Base-by-base conservation (phyloP, 2,797 vertebrate species). In the Sebastes reedi region DNA sequence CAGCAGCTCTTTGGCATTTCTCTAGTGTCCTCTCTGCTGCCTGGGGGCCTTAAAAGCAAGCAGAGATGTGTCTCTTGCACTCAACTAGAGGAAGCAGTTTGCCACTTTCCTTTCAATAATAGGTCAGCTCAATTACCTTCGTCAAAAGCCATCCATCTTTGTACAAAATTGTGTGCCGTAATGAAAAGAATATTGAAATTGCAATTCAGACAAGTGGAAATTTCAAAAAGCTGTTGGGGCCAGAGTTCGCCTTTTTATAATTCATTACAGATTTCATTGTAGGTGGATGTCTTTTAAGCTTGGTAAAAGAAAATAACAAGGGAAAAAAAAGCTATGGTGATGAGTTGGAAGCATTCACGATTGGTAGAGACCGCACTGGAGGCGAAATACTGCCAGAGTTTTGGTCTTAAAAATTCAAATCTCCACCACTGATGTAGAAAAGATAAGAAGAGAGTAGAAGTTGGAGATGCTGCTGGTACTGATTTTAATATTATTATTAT, bases 1-100 rank as follows among this genome's bases (percentile, higher is more conserved):
- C 39, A 32, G 73, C 34, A 72, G 59, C 79, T 89, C 61, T 4
- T 25, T 82, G 82, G 73, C 72, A 82, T 87, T 85, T 88, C 56
- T 73, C 34, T 34, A 27, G 32, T 52, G 59, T 67, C 18, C 66
- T 80, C 50, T 75, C 70, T 75, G 55, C 42, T 62, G 81, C 70
- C 76, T 67, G 39, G 4, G 18, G 52, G 65, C 56, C 39, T 72
- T 70, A 77, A 87, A 87, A 84, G 78, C 67, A 69, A 13, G 27
- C 13, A 77, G n/a, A 60, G 55, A 76, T 46, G 14, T 46, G 59
- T 71, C 67, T 58, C 60, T 67, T 32, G 34, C 58, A 71, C 32
- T 65, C 64, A 74, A 66, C 58, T 62, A 30, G 54, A 87, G 5
- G 14, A 77, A 69, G 69, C 69, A 61, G 52, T 72, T 55, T 79